Evolutionary conservation across 2,888 invertebrate genomes (phyloP).

Genomic region (Pseudococcus viburni): DNA sequence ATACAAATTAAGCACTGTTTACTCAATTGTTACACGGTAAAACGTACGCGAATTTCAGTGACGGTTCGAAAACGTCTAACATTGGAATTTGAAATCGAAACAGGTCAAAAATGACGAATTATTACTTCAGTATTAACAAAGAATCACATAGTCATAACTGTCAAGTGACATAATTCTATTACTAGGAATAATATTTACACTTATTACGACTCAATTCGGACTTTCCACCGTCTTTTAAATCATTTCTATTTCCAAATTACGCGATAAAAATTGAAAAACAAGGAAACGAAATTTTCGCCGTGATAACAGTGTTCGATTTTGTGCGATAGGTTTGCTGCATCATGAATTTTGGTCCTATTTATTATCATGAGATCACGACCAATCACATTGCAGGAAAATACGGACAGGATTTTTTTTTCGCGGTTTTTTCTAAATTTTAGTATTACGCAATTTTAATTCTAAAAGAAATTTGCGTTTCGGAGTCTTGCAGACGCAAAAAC

Average conservation of each 20-base stretch:
- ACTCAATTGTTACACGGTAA: constrained; percentile 23
- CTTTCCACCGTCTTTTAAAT: background rate
- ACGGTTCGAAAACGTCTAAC: constrained; percentile 19
- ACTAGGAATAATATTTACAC: constrained; percentile 23
- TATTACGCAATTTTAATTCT: too few species aligned
- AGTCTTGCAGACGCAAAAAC: too few species aligned
- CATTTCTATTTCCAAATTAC: constrained; percentile 30
- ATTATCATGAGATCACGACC: background rate
- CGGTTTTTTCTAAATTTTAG: too few species aligned
- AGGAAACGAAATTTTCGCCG: background rate
- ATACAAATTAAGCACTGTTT: constrained; percentile 24
- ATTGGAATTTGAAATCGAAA: constrained; percentile 39
- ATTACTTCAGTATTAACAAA: background rate
- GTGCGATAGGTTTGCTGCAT: background rate
- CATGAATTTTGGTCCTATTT: background rate
- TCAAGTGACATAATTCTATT: constrained; percentile 17
- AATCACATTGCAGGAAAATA: background rate
- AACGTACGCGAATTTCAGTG: constrained; percentile 27
- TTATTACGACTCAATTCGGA: constrained; percentile 40
- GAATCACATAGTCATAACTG: background rate
- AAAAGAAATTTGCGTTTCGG: too few species aligned
- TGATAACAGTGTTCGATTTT: background rate
- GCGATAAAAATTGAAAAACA: constrained; percentile 10
- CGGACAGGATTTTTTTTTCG: too few species aligned
- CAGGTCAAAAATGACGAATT: constrained; percentile 41